These are phyloP conservation scores for Andrena dorsata DNA, from an alignment of 2,888 invertebrate genomes.

Conservation along the genomic window DNA sequence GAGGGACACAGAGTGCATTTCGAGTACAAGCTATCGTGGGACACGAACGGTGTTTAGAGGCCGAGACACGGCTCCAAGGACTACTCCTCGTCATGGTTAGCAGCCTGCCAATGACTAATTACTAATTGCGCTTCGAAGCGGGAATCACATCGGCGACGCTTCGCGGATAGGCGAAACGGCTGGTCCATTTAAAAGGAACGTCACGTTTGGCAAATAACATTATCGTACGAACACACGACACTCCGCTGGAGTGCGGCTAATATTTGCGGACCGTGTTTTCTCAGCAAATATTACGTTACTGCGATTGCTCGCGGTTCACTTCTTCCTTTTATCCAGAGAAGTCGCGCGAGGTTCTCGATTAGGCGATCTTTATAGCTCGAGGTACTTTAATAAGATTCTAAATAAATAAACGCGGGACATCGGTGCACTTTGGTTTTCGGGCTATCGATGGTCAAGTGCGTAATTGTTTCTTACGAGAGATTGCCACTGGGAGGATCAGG, in stretches of 20 bases:
- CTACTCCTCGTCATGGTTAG: constrained; percentile 34
- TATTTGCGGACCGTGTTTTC: constrained; percentile 30
- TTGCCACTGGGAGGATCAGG: neutral
- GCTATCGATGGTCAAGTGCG: too few species aligned
- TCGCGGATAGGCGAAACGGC: constrained; percentile 20
- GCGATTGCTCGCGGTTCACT: neutral
- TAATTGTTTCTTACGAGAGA: too few species aligned
- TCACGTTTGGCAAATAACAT: constrained; percentile 14
- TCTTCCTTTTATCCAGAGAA: neutral
- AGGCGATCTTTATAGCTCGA: too few species aligned
- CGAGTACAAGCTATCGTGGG: neutral
- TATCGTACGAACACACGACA: neutral
- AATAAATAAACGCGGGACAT: too few species aligned
- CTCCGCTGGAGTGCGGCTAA: neutral
- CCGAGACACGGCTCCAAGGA: constrained; percentile 12
- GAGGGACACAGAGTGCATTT: too few species aligned
- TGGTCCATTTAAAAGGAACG: constrained; percentile 30
- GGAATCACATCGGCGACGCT: constrained; percentile 27
- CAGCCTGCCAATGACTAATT: constrained; percentile 45
- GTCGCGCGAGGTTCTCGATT: too few species aligned
- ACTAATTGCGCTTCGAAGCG: constrained; percentile 29
- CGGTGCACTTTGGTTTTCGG: too few species aligned
- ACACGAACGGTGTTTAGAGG: constrained; percentile 12
- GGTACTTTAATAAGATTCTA: too few species aligned
- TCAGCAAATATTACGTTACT: constrained; percentile 18